phyloP scores from a whole-genome alignment of 2,888 invertebrate genomes.

The Hyles lineata region DNA sequence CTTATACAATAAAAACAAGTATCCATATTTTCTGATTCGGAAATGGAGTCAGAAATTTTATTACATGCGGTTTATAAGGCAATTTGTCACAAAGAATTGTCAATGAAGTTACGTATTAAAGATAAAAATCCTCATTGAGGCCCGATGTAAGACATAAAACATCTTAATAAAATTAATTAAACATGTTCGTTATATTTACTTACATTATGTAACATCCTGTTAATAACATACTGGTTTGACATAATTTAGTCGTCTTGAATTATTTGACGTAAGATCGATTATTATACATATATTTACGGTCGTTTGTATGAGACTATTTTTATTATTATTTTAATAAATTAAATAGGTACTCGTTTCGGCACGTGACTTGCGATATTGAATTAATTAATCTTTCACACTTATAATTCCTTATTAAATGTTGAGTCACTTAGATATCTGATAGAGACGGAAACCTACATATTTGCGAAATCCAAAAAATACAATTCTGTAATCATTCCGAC shows the following conservation, averaged over 20 bases:
- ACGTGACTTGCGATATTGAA: slow-evolving; percentile 3
- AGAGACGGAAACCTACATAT: no score
- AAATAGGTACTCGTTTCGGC: neutral
- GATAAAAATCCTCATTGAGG: slow-evolving; percentile 12
- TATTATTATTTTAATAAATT: neutral
- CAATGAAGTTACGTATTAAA: neutral
- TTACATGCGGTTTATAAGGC: no score
- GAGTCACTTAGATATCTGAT: neutral
- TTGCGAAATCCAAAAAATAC: no score
- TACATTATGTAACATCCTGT: slow-evolving; percentile 20
- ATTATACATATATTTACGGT: neutral
- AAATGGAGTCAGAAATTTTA: no score
- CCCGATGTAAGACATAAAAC: neutral
- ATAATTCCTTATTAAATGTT: neutral
- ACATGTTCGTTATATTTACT: slow-evolving; percentile 27
- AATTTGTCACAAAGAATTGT: no score
- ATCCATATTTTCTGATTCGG: no score
- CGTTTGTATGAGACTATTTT: neutral
- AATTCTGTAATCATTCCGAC: no score
- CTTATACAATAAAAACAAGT: no score
- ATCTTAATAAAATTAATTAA: slow-evolving; percentile 5
- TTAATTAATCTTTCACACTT: neutral
- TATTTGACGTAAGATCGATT: slow-evolving; percentile 1
- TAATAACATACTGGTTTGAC: neutral
- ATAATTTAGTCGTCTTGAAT: neutral